A percentile compares a stretch with the other conserved stretches of the same genome.
Conservation (phyloP, 35 echinoderm and acorn worm species). For the Apostichopus japonicus region DNA sequence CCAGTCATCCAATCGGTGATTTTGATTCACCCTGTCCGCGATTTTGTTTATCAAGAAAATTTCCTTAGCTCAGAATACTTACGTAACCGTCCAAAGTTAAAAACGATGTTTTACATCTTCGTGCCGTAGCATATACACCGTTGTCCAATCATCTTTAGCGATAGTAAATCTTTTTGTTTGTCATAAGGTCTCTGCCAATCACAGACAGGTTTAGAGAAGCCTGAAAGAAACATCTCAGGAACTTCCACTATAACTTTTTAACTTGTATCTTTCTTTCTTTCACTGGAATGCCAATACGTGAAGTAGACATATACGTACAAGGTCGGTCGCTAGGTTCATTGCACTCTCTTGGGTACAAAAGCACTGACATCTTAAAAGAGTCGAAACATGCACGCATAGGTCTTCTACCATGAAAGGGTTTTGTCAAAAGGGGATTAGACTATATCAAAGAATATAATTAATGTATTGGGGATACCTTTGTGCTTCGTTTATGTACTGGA, state of each 20-base stretch:
- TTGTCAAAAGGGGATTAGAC: neutral
- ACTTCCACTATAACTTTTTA: too few relatives aligned
- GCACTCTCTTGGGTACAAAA: neutral
- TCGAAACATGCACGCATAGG: too few relatives aligned
- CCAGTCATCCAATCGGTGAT: neutral
- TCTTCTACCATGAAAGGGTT: neutral
- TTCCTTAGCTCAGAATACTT: neutral
- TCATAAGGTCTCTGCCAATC: neutral
- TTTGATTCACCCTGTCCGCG: neutral
- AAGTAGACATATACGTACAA: too few relatives aligned
- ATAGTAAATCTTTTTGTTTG: neutral
- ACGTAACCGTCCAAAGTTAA: neutral
- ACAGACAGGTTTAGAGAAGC: neutral
- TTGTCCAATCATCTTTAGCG: neutral
- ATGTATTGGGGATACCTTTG: neutral
- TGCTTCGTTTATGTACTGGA: constrained; percentile 25
- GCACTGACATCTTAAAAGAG: too few relatives aligned
- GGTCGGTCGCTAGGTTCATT: neutral
- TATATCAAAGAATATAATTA: constrained; percentile 31
- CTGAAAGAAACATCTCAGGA: too few relatives aligned
- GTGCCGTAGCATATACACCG: neutral
- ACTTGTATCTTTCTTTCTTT: too few relatives aligned
- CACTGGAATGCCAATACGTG: too few relatives aligned
- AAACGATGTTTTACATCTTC: neutral
- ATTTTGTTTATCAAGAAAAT: neutral